Base-by-base conservation (phyloP, 2,888 invertebrate genomes). In the Hypsopygia costalis region DNA sequence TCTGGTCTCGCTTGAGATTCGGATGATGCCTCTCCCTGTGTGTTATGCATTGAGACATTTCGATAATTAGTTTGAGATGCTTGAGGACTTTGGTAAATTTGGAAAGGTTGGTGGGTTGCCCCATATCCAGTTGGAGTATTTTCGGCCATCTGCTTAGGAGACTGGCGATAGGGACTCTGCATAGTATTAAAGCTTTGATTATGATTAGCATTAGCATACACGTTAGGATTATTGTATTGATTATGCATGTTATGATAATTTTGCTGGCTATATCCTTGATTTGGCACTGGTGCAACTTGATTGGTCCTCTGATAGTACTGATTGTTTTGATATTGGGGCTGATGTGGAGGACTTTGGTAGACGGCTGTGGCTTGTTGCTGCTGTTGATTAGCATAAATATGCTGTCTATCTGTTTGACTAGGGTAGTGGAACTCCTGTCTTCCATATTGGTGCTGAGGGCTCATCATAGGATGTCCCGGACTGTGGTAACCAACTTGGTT, bases 11-110 rank as follows among this genome's bases (percentile, higher is more conserved):
- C 46, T 28, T 76, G 75, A 44, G 60, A 52, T 11, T 81, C 81
- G 6, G n/a, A 25, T 2, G 65, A 55, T 8, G 57, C 41, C 25
- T 74, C 74, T 34, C 70, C 55, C 3, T 63, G 55, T 44, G 64
- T 46, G 40, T 58, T 58, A 36, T 69, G 71, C 16, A 58, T 49
- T 10, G 59, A 43, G 46, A 69, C 49, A 52, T 63, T 74, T 41
- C 70, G 63, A 47, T 70, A 77, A 56, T 59, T 77, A 51, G 60
- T 74, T 46, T 79, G 81, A 32, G 68, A 40, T 43, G 65, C 52
- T 43, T 81, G 82, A 29, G 85, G 87, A 54, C 85, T 86, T 70
- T 86, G 85, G 55, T 86, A 86, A 46, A 85, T 73, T 64, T 85
- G 85, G 58, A 81, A 87, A 4, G 69, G 59, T 45, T 72, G 79